Evolutionary conservation across 2,888 invertebrate genomes (phyloP), one percentile per base, ranked within the genome.

Genomic region (Uropetala carovei): DNA sequence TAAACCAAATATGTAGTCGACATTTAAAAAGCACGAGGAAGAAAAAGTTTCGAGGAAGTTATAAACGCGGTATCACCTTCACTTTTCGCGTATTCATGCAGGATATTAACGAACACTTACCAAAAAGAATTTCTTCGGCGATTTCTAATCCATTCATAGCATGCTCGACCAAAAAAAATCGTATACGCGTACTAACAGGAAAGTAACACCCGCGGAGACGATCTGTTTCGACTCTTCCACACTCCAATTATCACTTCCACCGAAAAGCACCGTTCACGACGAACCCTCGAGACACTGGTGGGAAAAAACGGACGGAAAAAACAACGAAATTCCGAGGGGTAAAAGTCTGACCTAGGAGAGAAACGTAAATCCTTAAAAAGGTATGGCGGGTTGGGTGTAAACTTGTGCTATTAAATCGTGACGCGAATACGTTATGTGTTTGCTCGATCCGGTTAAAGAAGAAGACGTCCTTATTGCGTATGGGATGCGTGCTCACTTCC

Each of bases 201-300:
- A n/a, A 43, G 43, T 43, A 43, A 5, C 43, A 43, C 43, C 5
- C 43, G 43, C 3, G 1, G 43, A 43, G 43, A 43, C 43, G 43
- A 43, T 43, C 43, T 43, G 43, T 43, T 43, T 43, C 43, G 43
- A 43, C 27, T 27, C 27, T 75, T 2, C 27, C 3, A 75, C 27
- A 27, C 75, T 27, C 22, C 75, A 75, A 75, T 75, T 75, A 75
- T 27, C 75, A 75, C 75, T 75, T 75, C 27, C 75, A 75, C 13
- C 75, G 11, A 27, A 22, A 75, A n/a, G n/a, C 16, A 64, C 43
- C 43, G 43, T 64, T 75, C n/a, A 3, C n/a, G 7, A 9, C 75
- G 8, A 75, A 22, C 22, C 0, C 27, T 75, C 60, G 7, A 1
- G 10, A 75, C 75, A 75, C 27, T 18, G 11, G 18, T 3, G 9